Evolutionary conservation across 1,140 invertebrate genomes (phyloP).

Genomic region (Vollenhovia emeryi): DNA sequence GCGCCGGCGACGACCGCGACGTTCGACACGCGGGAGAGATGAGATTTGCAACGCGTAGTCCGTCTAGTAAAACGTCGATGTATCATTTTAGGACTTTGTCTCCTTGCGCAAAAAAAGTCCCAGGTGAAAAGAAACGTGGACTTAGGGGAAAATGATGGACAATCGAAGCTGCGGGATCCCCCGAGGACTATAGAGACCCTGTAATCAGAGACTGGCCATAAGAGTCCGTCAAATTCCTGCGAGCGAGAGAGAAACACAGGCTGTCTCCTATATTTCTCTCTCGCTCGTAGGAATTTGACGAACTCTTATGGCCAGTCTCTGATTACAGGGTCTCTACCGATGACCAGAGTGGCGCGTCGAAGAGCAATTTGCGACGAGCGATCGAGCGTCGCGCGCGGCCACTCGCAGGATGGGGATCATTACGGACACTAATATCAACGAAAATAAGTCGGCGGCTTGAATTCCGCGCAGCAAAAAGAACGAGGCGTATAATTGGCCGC

Average conservation of each 20-base stretch:
- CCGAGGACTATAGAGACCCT: too few relatives aligned
- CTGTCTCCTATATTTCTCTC: too few relatives aligned
- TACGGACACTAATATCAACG: constrained; percentile 21
- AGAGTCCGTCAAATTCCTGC: too few relatives aligned
- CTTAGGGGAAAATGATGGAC: not conserved
- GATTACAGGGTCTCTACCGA: too few relatives aligned
- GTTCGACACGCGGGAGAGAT: constrained; percentile 17
- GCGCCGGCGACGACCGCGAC: constrained; percentile 50
- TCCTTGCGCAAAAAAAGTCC: not conserved
- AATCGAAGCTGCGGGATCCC: not conserved
- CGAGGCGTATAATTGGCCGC: constrained; percentile 15
- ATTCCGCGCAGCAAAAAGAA: not conserved
- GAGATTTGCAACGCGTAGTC: not conserved
- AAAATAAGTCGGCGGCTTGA: constrained; percentile 36
- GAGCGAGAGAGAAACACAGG: too few relatives aligned
- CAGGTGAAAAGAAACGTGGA: not conserved
- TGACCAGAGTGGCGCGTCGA: not conserved
- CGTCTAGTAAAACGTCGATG: too few relatives aligned
- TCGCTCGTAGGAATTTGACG: too few relatives aligned
- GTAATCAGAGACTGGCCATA: too few relatives aligned
- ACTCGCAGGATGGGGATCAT: not conserved
- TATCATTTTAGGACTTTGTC: not conserved
- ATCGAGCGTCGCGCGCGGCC: not conserved
- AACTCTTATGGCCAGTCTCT: too few relatives aligned
- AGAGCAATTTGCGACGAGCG: not conserved